Percentiles rank a stretch among this genome's conserved stretches.
These are phyloP conservation scores for Hycleus phaleratus DNA, from an alignment of 1,140 invertebrate genomes.

Conservation along the genomic window DNA sequence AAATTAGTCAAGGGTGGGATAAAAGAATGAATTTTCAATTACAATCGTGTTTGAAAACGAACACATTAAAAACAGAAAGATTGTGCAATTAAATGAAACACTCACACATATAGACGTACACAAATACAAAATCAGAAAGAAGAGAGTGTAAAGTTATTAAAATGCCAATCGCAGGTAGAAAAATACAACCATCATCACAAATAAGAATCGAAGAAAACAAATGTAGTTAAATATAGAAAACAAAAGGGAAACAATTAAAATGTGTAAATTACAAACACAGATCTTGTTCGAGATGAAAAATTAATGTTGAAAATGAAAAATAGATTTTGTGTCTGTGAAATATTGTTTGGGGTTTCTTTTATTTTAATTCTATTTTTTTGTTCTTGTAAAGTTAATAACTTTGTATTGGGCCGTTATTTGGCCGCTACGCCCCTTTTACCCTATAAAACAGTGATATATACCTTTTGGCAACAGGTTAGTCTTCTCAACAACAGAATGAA, in stretches of 20 bases:
- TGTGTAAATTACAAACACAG: slow-evolving; percentile 32
- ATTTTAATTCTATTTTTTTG: slow-evolving; percentile 21
- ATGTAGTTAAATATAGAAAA: slow-evolving; percentile 18
- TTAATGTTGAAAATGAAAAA: slow-evolving; percentile 27
- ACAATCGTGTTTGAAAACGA: too few relatives aligned
- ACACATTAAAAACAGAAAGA: too few relatives aligned
- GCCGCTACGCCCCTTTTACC: background rate
- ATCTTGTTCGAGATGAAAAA: slow-evolving; percentile 32
- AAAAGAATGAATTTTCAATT: too few relatives aligned
- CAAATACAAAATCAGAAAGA: too few relatives aligned
- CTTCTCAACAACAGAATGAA: too few relatives aligned
- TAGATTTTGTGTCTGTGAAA: slow-evolving; percentile 23
- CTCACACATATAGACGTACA: too few relatives aligned
- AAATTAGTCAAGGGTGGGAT: too few relatives aligned
- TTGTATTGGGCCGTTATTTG: slow-evolving; percentile 4
- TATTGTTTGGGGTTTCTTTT: slow-evolving; percentile 22
- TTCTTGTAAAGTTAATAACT: slow-evolving; percentile 22
- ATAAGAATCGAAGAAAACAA: slow-evolving; percentile 14
- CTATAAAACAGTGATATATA: too few relatives aligned
- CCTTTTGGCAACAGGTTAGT: too few relatives aligned
- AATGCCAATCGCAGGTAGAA: slow-evolving; percentile 18
- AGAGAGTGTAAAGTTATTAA: slow-evolving; percentile 17
- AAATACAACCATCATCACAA: slow-evolving; percentile 3
- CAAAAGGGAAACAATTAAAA: slow-evolving; percentile 34
- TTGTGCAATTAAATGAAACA: too few relatives aligned